Conservation (phyloP, 2,797 vertebrate species). For the Leptodactylus fallax region DNA sequence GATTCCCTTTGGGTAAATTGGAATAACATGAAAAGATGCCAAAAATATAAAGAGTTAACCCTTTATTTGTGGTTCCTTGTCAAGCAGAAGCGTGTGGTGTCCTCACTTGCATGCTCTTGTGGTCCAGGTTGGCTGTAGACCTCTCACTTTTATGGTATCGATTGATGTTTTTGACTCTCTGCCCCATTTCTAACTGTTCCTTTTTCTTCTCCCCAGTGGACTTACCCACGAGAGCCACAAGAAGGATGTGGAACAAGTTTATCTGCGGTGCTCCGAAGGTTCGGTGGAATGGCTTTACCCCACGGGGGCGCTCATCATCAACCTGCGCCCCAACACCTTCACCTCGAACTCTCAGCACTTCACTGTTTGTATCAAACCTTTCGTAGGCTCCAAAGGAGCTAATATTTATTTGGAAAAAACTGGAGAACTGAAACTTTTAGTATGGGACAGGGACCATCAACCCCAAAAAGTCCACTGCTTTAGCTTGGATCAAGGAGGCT, state of each 20-base stretch:
- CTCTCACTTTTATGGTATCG: neutral
- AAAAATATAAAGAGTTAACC: neutral
- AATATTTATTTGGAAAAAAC: slow-evolving; percentile 96
- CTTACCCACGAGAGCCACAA: slow-evolving; percentile 92
- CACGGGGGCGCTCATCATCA: slow-evolving; percentile 94
- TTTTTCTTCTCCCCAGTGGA: slow-evolving; percentile 78
- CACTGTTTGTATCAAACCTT: slow-evolving; percentile 94
- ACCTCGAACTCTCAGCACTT: slow-evolving; percentile 81
- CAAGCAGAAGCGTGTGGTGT: neutral
- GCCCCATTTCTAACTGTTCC: slow-evolving; percentile 20
- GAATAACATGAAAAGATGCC: neutral
- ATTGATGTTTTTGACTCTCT: no score
- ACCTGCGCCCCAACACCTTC: slow-evolving; percentile 90
- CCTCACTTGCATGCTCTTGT: slow-evolving; percentile 11
- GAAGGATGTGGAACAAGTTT: slow-evolving; percentile 97
- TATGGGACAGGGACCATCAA: slow-evolving; percentile 82
- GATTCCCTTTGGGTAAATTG: neutral
- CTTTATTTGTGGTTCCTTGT: neutral
- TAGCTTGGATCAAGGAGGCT: slow-evolving; percentile 85
- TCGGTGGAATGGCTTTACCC: slow-evolving; percentile 96
- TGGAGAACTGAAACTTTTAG: slow-evolving; percentile 89
- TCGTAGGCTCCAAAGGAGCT: slow-evolving; percentile 86
- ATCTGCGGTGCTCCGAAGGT: slow-evolving; percentile 93
- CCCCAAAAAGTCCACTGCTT: slow-evolving; percentile 87
- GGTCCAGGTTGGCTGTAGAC: neutral